phyloP scores from a whole-genome alignment of 2,888 invertebrate species.

The Halictus ligatus region DNA sequence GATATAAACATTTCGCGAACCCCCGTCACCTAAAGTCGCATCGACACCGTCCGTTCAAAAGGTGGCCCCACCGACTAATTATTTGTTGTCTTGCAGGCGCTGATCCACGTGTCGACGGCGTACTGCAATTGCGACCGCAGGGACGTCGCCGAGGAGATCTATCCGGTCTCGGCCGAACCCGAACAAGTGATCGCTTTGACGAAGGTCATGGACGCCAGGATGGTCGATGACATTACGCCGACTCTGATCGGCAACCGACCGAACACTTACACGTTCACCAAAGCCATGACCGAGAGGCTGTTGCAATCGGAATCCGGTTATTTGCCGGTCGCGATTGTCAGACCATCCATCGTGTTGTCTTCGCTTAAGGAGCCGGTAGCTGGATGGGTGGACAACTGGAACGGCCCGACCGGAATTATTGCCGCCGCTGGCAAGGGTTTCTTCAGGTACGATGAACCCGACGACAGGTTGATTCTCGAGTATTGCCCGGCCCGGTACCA shows the following conservation, averaged over 20 bases:
- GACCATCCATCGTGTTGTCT: conserved; percentile 87
- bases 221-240: conserved; percentile 84
- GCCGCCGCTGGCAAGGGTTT: conserved; percentile 87
- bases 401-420: conserved; percentile 85
- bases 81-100: conserved; percentile 81
- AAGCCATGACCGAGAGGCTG: conserved; percentile 89
- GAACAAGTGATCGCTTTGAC: conserved; percentile 85
- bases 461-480: neutral
- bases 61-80: neutral
- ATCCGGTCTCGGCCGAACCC: conserved; percentile 85
- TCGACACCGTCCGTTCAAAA: neutral
- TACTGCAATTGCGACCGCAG: conserved; percentile 89
- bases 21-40: too few species aligned
- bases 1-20: too few species aligned
- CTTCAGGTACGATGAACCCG: conserved; percentile 77
- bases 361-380: conserved; percentile 83
- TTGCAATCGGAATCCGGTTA: conserved; percentile 86
- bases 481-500: neutral
- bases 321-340: conserved; percentile 88
- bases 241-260: conserved; percentile 86
- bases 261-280: conserved; percentile 91
- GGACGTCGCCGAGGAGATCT: conserved; percentile 87
- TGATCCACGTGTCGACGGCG: conserved; percentile 90
- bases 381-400: conserved; percentile 84
- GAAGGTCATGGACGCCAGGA: conserved; percentile 84